Conservation (phyloP, 35 echinoderm and acorn worm genomes). For the Strongylocentrotus purpuratus region DNA sequence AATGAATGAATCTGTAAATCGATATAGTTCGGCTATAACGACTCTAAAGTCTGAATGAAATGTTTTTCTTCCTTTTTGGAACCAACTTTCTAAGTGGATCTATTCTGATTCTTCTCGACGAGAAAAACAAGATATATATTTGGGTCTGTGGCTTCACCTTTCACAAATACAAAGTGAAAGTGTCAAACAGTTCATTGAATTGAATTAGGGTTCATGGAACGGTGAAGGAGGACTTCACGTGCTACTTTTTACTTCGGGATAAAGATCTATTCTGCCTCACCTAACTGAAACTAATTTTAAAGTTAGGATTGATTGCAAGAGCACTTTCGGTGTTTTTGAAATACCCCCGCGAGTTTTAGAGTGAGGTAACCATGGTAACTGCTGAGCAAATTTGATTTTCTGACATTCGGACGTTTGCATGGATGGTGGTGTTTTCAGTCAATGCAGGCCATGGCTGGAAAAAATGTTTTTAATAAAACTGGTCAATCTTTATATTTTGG, state of each 20-base stretch:
- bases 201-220: not conserved
- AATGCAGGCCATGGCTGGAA: too few relatives aligned
- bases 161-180: not conserved
- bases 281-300: not conserved
- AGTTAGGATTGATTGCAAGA: not conserved
- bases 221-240: not conserved
- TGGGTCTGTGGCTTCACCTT: not conserved
- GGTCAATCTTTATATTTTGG: too few relatives aligned
- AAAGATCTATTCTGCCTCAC: not conserved
- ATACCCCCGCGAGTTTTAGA: not conserved
- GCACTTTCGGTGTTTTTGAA: not conserved
- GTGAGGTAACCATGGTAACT: not conserved
- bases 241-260: not conserved
- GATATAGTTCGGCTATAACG: too few relatives aligned
- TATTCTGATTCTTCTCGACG: not conserved
- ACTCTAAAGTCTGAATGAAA: not conserved
- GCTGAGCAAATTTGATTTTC: not conserved
- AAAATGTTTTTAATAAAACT: too few relatives aligned
- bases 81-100: not conserved
- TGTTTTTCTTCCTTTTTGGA: not conserved
- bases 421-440: too few relatives aligned
- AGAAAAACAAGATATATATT: not conserved
- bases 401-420: not conserved
- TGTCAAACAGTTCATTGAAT: not conserved
- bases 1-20: too few relatives aligned